Conservation (phyloP, 1,140 invertebrate genomes). For the Leptinotarsa lineolata region DNA sequence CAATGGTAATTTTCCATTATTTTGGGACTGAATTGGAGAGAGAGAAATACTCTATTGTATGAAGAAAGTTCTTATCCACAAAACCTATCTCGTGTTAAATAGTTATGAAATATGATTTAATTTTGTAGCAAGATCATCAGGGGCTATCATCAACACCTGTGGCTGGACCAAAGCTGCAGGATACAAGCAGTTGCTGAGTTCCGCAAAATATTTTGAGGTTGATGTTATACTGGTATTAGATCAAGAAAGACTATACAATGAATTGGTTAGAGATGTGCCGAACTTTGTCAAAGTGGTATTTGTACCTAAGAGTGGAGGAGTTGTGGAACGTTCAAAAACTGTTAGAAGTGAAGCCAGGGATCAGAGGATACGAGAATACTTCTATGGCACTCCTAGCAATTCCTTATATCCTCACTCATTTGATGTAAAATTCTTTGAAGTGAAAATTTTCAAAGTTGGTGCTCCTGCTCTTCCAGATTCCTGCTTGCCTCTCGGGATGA, state of each 20-base stretch:
- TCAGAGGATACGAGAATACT: conserved; percentile 87
- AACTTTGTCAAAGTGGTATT: conserved; percentile 91
- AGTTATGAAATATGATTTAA: background rate
- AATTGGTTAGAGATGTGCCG: conserved; percentile 91
- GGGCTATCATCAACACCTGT: conserved; percentile 97
- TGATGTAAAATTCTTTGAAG: conserved; percentile 84
- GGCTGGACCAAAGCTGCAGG: conserved; percentile 94
- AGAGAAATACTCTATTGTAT: too few species aligned
- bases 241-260: conserved; percentile 94
- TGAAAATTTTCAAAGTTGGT: conserved; percentile 93
- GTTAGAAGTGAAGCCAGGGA: conserved; percentile 78
- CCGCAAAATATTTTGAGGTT: conserved; percentile 92
- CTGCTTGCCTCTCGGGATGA: conserved; percentile 95
- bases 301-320: conserved; percentile 94
- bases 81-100: too few species aligned
- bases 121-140: conserved; percentile 76
- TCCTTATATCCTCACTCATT: conserved; percentile 91
- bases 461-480: conserved; percentile 90
- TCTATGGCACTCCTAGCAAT: conserved; percentile 82
- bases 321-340: conserved; percentile 80
- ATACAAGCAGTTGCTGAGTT: conserved; percentile 81
- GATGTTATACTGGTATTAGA: conserved; percentile 95
- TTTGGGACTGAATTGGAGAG: too few species aligned
- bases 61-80: too few species aligned
- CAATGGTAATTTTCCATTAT: too few species aligned